Percentiles rank a stretch among this genome's conserved stretches.
phyloP scores from a whole-genome alignment of 2,888 invertebrate genomes.

The Melipona beecheii region DNA sequence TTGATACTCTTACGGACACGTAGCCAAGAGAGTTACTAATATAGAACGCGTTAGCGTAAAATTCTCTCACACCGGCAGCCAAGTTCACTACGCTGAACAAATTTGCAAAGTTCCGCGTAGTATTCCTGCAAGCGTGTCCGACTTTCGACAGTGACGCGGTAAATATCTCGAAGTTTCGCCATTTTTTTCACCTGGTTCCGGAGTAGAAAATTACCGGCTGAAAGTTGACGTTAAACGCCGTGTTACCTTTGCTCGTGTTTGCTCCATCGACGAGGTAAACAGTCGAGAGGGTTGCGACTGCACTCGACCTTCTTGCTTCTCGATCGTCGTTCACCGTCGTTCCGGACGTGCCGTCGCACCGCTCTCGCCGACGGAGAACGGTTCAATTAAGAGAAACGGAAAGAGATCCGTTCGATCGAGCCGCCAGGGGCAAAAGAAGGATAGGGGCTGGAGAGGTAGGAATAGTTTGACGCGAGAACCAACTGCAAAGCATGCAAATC shows the following conservation, averaged over 20 bases:
- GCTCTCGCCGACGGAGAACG: background rate
- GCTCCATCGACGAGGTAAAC: constrained; percentile 9
- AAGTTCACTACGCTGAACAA: background rate
- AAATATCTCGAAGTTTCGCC: constrained; percentile 30
- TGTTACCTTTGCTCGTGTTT: background rate
- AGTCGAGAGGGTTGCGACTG: background rate
- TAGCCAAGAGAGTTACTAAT: background rate
- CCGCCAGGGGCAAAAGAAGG: too few species aligned
- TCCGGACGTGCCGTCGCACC: too few species aligned
- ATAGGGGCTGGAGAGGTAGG: background rate
- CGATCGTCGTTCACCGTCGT: background rate
- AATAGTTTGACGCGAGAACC: constrained; percentile 16
- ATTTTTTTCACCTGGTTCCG: constrained; percentile 19
- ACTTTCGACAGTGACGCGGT: background rate
- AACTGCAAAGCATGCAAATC: constrained; percentile 29
- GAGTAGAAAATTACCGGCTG: constrained; percentile 13
- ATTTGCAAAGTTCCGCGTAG: background rate
- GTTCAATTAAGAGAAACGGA: constrained; percentile 17
- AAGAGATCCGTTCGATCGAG: constrained; percentile 1
- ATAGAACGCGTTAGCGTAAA: background rate
- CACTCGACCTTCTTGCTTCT: background rate
- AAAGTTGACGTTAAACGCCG: constrained; percentile 19
- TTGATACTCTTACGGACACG: too few species aligned
- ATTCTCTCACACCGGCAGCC: background rate
- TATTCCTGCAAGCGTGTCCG: constrained; percentile 1